Base-by-base conservation (phyloP, 1,140 invertebrate species). In the Drosophila cardini region DNA sequence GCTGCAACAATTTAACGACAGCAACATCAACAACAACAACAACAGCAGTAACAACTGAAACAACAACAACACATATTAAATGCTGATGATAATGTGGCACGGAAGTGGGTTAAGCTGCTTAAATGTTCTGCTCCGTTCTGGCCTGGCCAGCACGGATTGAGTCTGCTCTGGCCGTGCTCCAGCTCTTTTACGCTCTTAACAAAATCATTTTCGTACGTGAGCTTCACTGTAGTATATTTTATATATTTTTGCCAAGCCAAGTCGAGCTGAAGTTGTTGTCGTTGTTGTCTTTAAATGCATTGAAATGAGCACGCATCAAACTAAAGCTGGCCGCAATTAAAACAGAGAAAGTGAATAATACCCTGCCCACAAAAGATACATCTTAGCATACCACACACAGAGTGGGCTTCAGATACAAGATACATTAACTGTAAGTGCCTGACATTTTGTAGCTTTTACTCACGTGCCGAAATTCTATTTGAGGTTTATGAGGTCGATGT, bases 71-170 rank as follows among this genome's bases (percentile, higher is more conserved):
- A 71, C 57, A 63, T 18, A 71, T 69, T 43, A 72, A 72, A 72
- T 77, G 76, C 73, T 72, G 72, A 84, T 77, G 75, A 73, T 89
- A 89, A 87, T 89, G 84, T 80, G 80, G 57, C 85, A 58, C 84
- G 84, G 84, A 87, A 87, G 85, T 87, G 84, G 84, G 84, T 87
- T 87, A 87, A 87, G 84, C 80, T 82, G 76, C 84, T 87, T 87
- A 89, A 87, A 87, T 83, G 76, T 83, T 79, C 68, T 87, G 56
- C 76, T 63, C 53, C 56, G 18, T 52, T 40, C 60, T 13, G 30
- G 13, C 50, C 11, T 18, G 32, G 13, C 13, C n/a, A n/a, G n/a
- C n/a, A n/a, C 50, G 26, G 13, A 15, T 30, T 30, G 21, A 26
- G 18, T 26, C 10, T 45, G n/a, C 43, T 18, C 5, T 52, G 16